A percentile compares a stretch with the other conserved stretches of the same genome.
Conservation (phyloP, 2,113 vertebrate species). For the Alethe castanea region DNA sequence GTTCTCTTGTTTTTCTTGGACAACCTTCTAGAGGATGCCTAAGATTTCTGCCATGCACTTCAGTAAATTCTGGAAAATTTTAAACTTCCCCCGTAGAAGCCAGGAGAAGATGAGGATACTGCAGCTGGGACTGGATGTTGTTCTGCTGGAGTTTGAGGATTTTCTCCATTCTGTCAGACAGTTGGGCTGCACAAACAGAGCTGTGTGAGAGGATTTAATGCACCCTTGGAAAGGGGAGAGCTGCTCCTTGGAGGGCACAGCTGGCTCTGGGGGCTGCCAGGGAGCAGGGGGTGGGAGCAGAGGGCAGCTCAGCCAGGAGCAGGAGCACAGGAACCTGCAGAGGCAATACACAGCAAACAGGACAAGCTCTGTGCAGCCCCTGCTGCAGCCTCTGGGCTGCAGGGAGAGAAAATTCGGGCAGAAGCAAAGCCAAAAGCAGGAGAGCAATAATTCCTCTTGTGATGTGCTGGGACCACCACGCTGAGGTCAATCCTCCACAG, state of each 20-base stretch:
- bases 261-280: neutral
- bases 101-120: conserved; percentile 38
- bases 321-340: neutral
- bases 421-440: neutral
- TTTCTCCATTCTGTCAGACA: conserved; percentile 9
- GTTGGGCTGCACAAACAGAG: neutral
- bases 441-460: neutral
- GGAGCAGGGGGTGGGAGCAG: neutral
- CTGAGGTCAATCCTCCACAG: neutral
- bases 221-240: neutral
- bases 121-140: conserved; percentile 4
- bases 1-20: conserved; percentile 53
- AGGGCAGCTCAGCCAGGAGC: neutral
- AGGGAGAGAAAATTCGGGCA: neutral
- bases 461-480: neutral
- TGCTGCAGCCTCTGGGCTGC: neutral
- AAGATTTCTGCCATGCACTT: conserved; percentile 34
- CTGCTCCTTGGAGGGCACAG: neutral
- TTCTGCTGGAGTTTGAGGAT: neutral
- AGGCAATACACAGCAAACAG: neutral
- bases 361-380: neutral
- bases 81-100: neutral
- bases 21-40: conserved; percentile 13
- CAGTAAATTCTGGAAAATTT: conserved; percentile 48
- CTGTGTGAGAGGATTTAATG: neutral